Evolutionary conservation across 2,888 invertebrate species (phyloP), one percentile per base, ranked within the genome.

Genomic region (Drosophila lutescens): DNA sequence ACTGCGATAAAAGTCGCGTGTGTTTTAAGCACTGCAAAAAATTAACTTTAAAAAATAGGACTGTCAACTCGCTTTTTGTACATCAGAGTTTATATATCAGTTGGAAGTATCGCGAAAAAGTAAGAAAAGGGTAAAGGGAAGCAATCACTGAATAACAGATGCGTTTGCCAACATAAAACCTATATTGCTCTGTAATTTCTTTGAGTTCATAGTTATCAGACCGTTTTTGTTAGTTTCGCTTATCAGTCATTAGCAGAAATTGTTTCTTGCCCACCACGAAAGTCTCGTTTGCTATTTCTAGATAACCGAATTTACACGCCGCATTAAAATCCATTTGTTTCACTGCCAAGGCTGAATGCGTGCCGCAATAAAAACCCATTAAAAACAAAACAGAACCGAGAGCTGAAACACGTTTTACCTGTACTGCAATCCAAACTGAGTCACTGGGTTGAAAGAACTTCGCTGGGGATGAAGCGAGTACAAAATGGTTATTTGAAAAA

Each of bases 401-500:
- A 54, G 61, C 34, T 61, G 9, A 76, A 86, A 83, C 85, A 77
- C 77, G 83, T 83, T 86, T 84, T 78, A 86, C 78, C 84, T 80
- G 80, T 50, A 54, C 34, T 50, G 49, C 53, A 55, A 38, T 63
- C 30, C 40, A 65, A 62, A 46, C 58, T 86, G 85, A 83, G 70
- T 86, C 87, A 86, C 69, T 63, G 74, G 74, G 87, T 83, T 83
- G 87, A 83, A 83, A 62, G 85, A 86, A 83, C 83, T 78, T 61
- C 49, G 43, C 47, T 58, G 70, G 65, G 66, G 66, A 66, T 66
- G 46, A 54, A 47, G 62, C 47, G 38, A 51, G 43, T 46, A 51
- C 63, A 66, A 53, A 44, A 36, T 60, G 62, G 20, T 41, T 34
- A 36, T 23, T 49, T 8, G 20, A 40, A 13, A 32, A 13, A 41